Base-by-base conservation (phyloP, 2,888 invertebrate genomes). In the Leptinotarsa rubiginosa region DNA sequence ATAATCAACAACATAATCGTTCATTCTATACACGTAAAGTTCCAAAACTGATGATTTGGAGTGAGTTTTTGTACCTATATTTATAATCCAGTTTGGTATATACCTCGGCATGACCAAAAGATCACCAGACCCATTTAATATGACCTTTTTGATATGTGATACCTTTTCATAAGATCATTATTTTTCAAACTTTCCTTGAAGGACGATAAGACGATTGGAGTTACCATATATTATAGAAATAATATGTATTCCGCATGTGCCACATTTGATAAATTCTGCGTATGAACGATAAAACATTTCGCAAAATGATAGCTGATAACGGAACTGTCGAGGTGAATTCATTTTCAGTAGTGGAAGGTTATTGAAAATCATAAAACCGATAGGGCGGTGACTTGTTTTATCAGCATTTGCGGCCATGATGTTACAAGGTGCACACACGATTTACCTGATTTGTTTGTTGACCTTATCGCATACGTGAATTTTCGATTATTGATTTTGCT, bases 281-380 rank as follows among this genome's bases (percentile, higher is more conserved):
- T 50, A 50, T 5, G 15, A 4, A 50, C n/a, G 15, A 50, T 50
- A n/a, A n/a, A 50, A 56, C 12, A 22, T 56, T 56, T 56, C 22
- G 25, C 22, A 56, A 22, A 56, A 20, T 22, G 4, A 22, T 22
- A 13, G 15, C 22, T 56, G 56, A 56, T 56, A 5, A 13, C 56
- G 5, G 22, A 22, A 56, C 22, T 56, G 56, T 5, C 20, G 22
- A 13, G 22, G 20, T 22, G 56, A 56, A 56, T 56, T 22, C 22
- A 15, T 15, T 56, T 22, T 22, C 56, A 15, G 22, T 56, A 56
- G 56, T 62, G 62, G 31, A 62, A 41, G 41, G 62, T 62, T 25
- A 62, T n/a, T 13, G 54, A 56, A 56, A 56, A 22, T 56, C 10
- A 62, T 62, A 62, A n/a, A 62, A 25, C 41, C 2, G 16, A 62